A percentile compares a stretch with the other conserved stretches of the same genome.
These are phyloP conservation scores for Danio jaintianensis DNA, from an alignment of 2,797 vertebrate genomes.

Conservation along the genomic window DNA sequence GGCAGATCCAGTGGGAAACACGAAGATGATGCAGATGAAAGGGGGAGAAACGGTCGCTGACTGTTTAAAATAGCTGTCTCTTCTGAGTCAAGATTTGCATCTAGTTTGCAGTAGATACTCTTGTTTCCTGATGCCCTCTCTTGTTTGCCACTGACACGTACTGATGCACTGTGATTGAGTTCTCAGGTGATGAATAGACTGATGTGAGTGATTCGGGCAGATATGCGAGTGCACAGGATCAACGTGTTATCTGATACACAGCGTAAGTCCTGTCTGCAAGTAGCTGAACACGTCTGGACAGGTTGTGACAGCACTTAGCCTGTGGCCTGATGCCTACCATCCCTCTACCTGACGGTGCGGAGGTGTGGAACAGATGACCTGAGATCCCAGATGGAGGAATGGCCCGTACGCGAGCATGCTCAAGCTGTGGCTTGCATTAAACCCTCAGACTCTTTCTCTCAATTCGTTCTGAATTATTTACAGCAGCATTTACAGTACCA, in stretches of 20 bases:
- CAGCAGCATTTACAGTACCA: conserved; percentile 53
- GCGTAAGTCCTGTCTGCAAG: background rate
- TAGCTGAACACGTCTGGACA: conserved; percentile 13
- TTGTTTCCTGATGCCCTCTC: conserved; percentile 15
- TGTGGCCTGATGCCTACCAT: background rate
- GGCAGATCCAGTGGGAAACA: conserved; percentile 35
- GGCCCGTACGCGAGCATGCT: conserved; percentile 2
- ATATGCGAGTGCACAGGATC: background rate
- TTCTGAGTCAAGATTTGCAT: conserved; percentile 38
- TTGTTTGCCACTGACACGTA: conserved; percentile 20
- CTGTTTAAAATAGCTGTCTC: conserved; percentile 41
- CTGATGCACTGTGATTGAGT: conserved; percentile 34
- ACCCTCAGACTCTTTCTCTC: conserved; percentile 54
- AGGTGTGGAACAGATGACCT: background rate
- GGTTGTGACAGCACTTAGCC: conserved; percentile 38
- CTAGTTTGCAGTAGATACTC: conserved; percentile 29
- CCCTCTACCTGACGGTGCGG: background rate
- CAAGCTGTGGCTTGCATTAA: conserved; percentile 26
- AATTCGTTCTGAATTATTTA: conserved; percentile 64
- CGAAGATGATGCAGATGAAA: conserved; percentile 27
- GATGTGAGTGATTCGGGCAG: conserved; percentile 28
- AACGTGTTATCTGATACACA: conserved; percentile 33
- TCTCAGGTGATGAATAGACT: conserved; percentile 38
- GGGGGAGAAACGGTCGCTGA: conserved; percentile 19
- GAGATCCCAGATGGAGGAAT: background rate